Base-by-base conservation (phyloP, 2,888 invertebrate genomes). In the Agonum fuliginosum region DNA sequence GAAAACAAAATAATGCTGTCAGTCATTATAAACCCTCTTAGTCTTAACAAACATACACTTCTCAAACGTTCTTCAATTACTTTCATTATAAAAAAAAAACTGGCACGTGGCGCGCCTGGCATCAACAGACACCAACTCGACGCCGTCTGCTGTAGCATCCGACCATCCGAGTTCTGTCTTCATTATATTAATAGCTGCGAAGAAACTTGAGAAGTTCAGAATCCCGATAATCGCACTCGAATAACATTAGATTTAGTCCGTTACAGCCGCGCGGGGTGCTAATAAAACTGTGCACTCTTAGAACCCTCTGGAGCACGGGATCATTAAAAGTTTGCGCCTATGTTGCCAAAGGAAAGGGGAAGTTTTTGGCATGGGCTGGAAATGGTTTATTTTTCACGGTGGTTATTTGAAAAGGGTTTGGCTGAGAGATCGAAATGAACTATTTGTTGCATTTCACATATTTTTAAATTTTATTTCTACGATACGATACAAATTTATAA, bases 241-340 rank as follows among this genome's bases (percentile, higher is more conserved):
- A 70, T 43, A 70, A 70, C 46, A 46, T 70, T 70, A 43, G 43
- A 70, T 41, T 46, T 43, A 43, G 41, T 37, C 69, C 19, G 37
- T 8, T 12, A 12, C 46, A 22, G n/a, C 24, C 54, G 10, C 46
- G 37, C 37, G 37, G n/a, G 54, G 54, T 20, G 12, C 54, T n/a
- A 22, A 37, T 37, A 37, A 37, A 37, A 54, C 54, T 54, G 54
- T 34, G 30, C 34, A 14, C 58, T 17, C 30, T 1, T 14, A n/a
- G 43, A 12, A 3, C 24, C 17, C 17, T 5, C 69, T 22, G 14
- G 10, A 5, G 30, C 12, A 62, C 14, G 30, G 30, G 34, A 65
- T 54, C 73, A 62, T 73, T 73, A 73, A 73, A 73, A 73, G 41
- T 73, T 73, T 22, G 20, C 58, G 34, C 34, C 37, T 73, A 70